Conservation (phyloP, 2,113 vertebrate genomes). For the Gnathochromis pfefferi region DNA sequence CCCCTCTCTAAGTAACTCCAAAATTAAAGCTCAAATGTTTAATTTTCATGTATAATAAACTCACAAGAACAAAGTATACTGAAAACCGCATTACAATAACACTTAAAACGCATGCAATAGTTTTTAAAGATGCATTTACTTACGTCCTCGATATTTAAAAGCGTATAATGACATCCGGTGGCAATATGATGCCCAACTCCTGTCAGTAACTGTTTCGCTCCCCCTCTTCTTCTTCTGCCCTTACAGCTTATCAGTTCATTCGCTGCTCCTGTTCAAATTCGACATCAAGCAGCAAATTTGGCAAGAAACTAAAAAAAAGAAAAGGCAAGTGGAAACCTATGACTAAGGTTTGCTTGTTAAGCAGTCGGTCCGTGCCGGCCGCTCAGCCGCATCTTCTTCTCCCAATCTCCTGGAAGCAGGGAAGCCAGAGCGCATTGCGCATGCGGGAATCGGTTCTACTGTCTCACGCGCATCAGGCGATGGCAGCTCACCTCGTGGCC, state of each 20-base stretch:
- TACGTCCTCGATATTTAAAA: constrained; percentile 52
- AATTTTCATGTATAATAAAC: neutral
- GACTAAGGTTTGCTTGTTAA: constrained; percentile 20
- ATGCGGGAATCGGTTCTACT: constrained; percentile 21
- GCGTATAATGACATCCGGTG: constrained; percentile 67
- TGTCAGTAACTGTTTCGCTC: neutral
- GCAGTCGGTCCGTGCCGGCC: constrained; percentile 40
- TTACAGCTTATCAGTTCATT: neutral
- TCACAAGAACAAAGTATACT: neutral
- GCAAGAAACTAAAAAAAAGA: constrained; percentile 35
- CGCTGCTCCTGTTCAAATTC: neutral
- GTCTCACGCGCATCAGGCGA: neutral
- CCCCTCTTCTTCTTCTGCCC: neutral
- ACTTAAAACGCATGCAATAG: neutral
- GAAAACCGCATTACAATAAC: neutral
- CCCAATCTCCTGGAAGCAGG: constrained; percentile 23
- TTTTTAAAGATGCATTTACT: constrained; percentile 8
- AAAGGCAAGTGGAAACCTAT: constrained; percentile 49
- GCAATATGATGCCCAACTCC: constrained; percentile 50
- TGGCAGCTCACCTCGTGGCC: neutral
- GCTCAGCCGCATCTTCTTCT: constrained; percentile 51
- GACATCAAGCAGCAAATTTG: constrained; percentile 54
- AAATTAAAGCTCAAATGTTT: neutral
- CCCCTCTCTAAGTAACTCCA: neutral
- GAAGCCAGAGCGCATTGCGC: constrained; percentile 41